Evolutionary conservation across 2,113 vertebrate species (phyloP), one percentile per base, ranked within the genome.

Genomic region (Cyprinus carpio): DNA sequence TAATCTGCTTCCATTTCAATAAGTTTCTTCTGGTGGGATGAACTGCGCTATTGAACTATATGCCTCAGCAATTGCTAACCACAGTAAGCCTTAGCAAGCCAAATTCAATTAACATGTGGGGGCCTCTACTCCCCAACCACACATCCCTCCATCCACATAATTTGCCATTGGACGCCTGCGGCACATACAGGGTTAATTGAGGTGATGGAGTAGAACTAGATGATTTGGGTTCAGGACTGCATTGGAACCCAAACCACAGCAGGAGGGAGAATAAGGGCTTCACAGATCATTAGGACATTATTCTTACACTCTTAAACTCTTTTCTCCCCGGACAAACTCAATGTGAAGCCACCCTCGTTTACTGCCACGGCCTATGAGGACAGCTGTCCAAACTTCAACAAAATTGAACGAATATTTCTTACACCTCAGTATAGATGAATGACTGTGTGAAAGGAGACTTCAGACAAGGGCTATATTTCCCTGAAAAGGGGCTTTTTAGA

Each of bases 91-190:
- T 13, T 37, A 78, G 85, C 83, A 80, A 88, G 91, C 81, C 72
- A 82, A 85, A 92, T 93, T 93, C 92, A 94, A 93, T 94, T 92
- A 93, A 91, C 87, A 89, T 83, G 74, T 76, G 87, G 89, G 87
- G 86, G 81, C 43, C 76, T 81, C 46, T 72, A 58, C 62, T 88
- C 85, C 72, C 90, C 80, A 54, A 43, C 16, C 8, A 56, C 20
- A 29, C 12, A 43, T 31, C 6, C 60, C 78, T 65, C 49, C 16
- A 69, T 90, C 88, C 87, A 60, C 90, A 92, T 91, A 91, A 92
- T 90, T 87, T 89, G 76, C 77, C 64, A 81, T 65, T 62, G 29
- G 34, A 5, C 54, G 60, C 90, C 89, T 85, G 86, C 85, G 88
- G 87, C 86, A 80, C 89, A 81, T 85, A 64, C 58, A 51, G 91